Base-by-base conservation (phyloP, 2,888 invertebrate species). In the Dryadula phaetusa region DNA sequence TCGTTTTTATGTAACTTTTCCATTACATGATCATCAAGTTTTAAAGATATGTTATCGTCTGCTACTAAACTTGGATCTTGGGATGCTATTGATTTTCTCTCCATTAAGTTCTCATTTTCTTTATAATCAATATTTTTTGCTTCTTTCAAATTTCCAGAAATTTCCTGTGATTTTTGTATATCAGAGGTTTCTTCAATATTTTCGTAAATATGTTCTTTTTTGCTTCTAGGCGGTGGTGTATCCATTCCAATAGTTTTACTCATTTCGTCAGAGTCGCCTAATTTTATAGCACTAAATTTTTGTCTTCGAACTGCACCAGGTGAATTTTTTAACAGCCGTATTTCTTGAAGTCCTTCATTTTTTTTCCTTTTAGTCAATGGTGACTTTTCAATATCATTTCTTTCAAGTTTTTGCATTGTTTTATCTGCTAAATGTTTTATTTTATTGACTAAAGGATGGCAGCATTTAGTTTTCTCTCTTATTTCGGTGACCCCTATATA, bases 371-470 rank as follows among this genome's bases (percentile, higher is more conserved):
- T 92, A 12, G 85, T 74, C 49, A 75, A 34, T 2, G 92, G 88
- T 40, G 90, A 88, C 74, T 92, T 90, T 77, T 91, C 90, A 74
- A 77, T 81, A 69, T 90, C 90, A 76, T 63, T 84, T 76, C 82
- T 87, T 68, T 94, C 94, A 64, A 90, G 77, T 78, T 92, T 89
- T 75, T 94, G 89, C 83, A 94, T 81, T 76, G 94, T 88, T 81
- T 94, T 94, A 75, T 95, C 95, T 18, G 95, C 95, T 85, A 95
- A 90, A 73, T 93, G 94, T 82, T 94, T 94, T 22, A 95, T 90
- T 85, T 95, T 95, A 80, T 95, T 94, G 74, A 95, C 95, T 66
- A 95, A 88, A 32, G 95, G 94, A 78, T 94, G 94, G 80, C 94
- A 94, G 76, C 93, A 93, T 81, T 93, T 93, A 28, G 91, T 90